Conservation (phyloP, 64 coral and sea anemone genomes). For the Pocillopora damicornis region DNA sequence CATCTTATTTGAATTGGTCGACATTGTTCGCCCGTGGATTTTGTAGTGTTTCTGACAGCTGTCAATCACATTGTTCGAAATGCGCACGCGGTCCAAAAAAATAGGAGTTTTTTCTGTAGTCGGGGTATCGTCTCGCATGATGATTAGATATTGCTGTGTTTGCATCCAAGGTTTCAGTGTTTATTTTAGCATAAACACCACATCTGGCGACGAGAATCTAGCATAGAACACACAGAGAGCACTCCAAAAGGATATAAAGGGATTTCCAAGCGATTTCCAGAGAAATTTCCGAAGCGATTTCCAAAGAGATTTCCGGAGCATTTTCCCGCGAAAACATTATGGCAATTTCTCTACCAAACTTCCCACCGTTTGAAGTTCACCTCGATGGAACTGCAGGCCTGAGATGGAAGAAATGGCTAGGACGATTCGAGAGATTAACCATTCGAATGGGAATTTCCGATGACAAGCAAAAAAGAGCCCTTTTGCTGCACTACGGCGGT, state of each 20-base stretch:
- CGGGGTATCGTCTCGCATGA: no score
- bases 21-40: no score
- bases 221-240: not conserved
- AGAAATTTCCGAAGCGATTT: not conserved
- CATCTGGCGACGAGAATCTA: conserved; percentile 72
- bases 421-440: conserved; percentile 28
- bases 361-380: conserved; percentile 61
- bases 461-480: no score
- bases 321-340: not conserved
- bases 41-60: no score
- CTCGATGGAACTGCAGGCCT: conserved; percentile 34
- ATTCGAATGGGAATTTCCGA: not conserved
- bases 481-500: no score
- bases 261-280: not conserved
- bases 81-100: no score
- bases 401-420: conserved; percentile 73
- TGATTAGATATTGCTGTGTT: no score
- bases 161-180: no score
- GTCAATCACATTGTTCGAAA: no score
- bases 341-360: conserved; percentile 39
- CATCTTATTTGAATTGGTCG: no score
- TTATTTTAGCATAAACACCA: not conserved
- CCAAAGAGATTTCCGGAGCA: not conserved
- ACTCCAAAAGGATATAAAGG: not conserved
- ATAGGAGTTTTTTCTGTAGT: no score